Base-by-base conservation (phyloP, 2,797 vertebrate genomes). In the Urosaurus nigricauda region DNA sequence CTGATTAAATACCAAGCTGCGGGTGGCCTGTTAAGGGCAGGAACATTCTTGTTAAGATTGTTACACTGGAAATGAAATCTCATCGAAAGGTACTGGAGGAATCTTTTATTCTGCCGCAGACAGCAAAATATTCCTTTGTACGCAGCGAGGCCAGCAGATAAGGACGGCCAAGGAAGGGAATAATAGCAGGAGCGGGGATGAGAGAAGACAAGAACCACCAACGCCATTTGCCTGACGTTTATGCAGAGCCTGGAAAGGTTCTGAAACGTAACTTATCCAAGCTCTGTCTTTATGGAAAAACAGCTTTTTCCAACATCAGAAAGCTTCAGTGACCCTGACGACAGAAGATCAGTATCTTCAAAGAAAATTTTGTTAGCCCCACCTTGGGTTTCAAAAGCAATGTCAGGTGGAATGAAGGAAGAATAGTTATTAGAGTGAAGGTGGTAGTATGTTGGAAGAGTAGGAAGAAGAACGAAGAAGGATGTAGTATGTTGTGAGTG, bases 1-100 rank as follows among this genome's bases (percentile, higher is more conserved):
- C 84, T 79, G 84, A 86, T 78, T 83, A 91, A 88, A 86, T 73
- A 73, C 35, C 84, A 37, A 73, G 24, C 79, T 63, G 73, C 79
- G 83, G 84, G 84, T 43, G 35, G 65, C n/a, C 73, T 21, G n/a
- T 60, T 37, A 77, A 63, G 58, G 37, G 24, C 40, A n/a, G 14
- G 74, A 71, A 70, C 7, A 16, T 51, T 86, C 63, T 71, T 35
- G 71, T 73, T 40, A 71, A n/a, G 51, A 51, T 60, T 32, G 60
- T 73, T 73, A 5, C 29, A 16, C 82, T 85, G 43, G 63, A 70
- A 83, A 88, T 71, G 86, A 91, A 83, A n/a, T 60, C 43, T 70
- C 73, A 26, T 56, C 75, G 14, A 17, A 79, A 40, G n/a, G 56
- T 73, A 16, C 21, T 60, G 8, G 7, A 7, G 32, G 47, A 32